A percentile compares a stretch with the other conserved stretches of the same genome.
Conservation (phyloP, 2,113 vertebrate genomes). For the Tapirus terrestris region DNA sequence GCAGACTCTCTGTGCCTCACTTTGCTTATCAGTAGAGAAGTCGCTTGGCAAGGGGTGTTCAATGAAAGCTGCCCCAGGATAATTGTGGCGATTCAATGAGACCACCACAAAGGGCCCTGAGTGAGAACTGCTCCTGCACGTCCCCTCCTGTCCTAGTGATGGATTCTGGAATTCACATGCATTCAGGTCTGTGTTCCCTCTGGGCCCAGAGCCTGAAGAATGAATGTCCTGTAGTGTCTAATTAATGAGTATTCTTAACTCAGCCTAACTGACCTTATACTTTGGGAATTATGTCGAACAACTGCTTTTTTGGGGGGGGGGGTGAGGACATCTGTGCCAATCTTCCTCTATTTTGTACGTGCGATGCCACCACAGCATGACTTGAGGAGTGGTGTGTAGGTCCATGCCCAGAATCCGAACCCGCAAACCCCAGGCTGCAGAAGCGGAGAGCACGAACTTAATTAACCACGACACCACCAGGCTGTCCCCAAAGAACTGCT, state of each 20-base stretch:
- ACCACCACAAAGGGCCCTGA: fast-evolving
- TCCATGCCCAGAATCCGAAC: too few relatives aligned
- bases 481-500: neutral
- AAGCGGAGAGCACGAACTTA: too few relatives aligned
- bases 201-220: too few relatives aligned
- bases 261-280: neutral
- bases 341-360: too few relatives aligned
- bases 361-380: too few relatives aligned
- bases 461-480: too few relatives aligned
- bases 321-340: too few relatives aligned
- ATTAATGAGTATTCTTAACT: fast-evolving
- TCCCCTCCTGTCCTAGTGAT: too few relatives aligned
- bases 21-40: neutral
- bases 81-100: fast-evolving
- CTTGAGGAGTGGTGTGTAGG: too few relatives aligned
- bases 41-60: neutral
- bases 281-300: fast-evolving
- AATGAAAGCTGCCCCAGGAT: neutral
- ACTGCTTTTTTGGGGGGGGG: neutral
- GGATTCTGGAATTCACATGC: too few relatives aligned
- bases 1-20: neutral
- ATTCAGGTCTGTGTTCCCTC: neutral
- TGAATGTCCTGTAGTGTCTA: too few relatives aligned
- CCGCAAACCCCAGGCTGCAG: too few relatives aligned
- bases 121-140: neutral